These are phyloP conservation scores for Phrynocephalus versicolor DNA, from an alignment of 2,113 vertebrate species.

Conservation along the genomic window DNA sequence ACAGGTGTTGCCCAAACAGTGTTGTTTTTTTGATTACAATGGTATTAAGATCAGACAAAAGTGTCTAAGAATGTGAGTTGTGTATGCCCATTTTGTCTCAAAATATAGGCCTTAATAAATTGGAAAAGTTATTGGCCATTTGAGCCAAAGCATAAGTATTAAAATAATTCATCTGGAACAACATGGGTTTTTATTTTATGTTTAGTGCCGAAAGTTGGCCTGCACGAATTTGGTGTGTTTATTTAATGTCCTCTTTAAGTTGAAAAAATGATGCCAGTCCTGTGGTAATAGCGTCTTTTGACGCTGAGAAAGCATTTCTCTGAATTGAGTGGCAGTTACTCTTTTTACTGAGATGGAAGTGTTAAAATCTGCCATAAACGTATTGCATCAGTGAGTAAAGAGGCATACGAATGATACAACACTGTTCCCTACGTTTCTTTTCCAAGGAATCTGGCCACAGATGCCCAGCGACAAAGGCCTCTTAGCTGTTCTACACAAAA, in stretches of 20 bases:
- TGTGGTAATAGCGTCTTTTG: slow-evolving; percentile 72
- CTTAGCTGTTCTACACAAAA: slow-evolving; percentile 42
- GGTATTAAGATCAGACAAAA: slow-evolving; percentile 37
- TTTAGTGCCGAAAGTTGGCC: slow-evolving; percentile 65
- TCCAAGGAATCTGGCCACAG: slow-evolving; percentile 34
- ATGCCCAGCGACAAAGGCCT: slow-evolving; percentile 25
- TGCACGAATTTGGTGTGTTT: slow-evolving; percentile 73
- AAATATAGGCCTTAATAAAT: slow-evolving; percentile 62
- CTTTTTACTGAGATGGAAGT: slow-evolving; percentile 66
- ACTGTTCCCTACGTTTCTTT: slow-evolving; percentile 46
- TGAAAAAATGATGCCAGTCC: slow-evolving; percentile 73
- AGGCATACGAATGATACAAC: slow-evolving; percentile 41
- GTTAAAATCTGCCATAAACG: slow-evolving; percentile 62
- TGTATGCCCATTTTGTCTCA: slow-evolving; percentile 56
- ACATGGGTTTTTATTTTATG: slow-evolving; percentile 71
- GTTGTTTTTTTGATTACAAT: slow-evolving; percentile 18
- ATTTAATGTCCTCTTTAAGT: slow-evolving; percentile 76
- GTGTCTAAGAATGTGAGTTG: neutral
- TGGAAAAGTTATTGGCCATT: slow-evolving; percentile 71
- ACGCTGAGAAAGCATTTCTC: slow-evolving; percentile 70
- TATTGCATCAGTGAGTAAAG: slow-evolving; percentile 49
- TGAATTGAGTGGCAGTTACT: slow-evolving; percentile 67
- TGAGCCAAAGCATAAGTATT: slow-evolving; percentile 70
- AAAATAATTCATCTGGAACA: slow-evolving; percentile 76
- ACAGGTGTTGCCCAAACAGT: slow-evolving; percentile 25